phyloP scores from a whole-genome alignment of 1,140 invertebrate genomes.

The Ptiloglossa arizonensis region DNA sequence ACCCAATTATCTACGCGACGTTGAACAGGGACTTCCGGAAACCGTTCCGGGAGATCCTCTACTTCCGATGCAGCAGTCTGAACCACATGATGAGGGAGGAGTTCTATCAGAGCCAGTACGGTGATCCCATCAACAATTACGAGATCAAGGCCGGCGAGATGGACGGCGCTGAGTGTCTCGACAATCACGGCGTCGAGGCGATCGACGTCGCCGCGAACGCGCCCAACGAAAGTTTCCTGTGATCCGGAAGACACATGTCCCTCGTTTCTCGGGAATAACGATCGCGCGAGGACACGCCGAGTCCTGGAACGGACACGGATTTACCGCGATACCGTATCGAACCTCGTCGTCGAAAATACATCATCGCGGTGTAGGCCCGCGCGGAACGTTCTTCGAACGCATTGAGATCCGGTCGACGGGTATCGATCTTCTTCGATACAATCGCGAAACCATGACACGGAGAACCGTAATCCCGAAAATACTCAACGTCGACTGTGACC shows the following conservation, averaged over 20 bases:
- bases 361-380: not conserved
- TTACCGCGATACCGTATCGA: not conserved
- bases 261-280: not conserved
- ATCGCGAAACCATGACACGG: not conserved
- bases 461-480: not conserved
- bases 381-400: not conserved
- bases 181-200: constrained; percentile 59
- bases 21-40: constrained; percentile 95
- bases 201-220: constrained; percentile 65
- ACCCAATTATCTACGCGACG: constrained; percentile 96
- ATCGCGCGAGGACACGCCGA: not conserved
- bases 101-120: constrained; percentile 95
- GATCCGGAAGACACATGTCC: constrained; percentile 57
- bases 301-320: not conserved
- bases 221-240: constrained; percentile 79
- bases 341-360: not conserved
- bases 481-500: not conserved
- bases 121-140: constrained; percentile 85
- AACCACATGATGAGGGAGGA: constrained; percentile 96
- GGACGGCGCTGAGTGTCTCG: constrained; percentile 64
- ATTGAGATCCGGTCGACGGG: no score
- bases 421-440: no score
- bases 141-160: constrained; percentile 70
- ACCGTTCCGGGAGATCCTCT: constrained; percentile 95
- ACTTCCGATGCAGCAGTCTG: constrained; percentile 92